Base-by-base conservation (phyloP, 2,888 invertebrate genomes). In the Pterostichus madidus region DNA sequence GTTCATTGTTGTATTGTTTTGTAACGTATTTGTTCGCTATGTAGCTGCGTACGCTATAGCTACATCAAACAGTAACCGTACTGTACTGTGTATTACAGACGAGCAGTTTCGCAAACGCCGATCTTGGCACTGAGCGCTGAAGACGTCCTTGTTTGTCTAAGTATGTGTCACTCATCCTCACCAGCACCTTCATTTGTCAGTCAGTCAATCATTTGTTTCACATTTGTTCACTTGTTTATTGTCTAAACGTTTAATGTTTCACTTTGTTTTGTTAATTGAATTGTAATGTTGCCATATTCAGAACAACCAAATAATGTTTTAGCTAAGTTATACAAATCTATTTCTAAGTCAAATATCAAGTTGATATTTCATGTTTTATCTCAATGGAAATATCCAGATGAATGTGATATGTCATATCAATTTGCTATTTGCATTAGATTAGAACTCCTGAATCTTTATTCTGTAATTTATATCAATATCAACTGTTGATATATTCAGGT, bases 61-160 rank as follows among this genome's bases (percentile, higher is more conserved):
- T 53, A 31, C 32, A 53, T 8, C 56, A 11, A 68, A 15, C 31
- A 56, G 81, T 81, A 81, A 75, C 31, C 13, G 75, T 46, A 79
- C 39, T 39, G 44, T 46, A 80, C 80, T 80, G 64, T 77, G 52
- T 83, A 83, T 83, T 83, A 59, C 83, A 83, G 83, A 83, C 52
- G 53, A 52, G 80, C 71, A 71, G 49, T 77, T 77, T 61, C 83
- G 83, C 61, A 59, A 83, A 53, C 83, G 83, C 64, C 76, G 83
- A 17, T 83, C 83, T 17, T 64, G 83, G 83, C 83, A 83, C 83
- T 83, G 83, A 83, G 56, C 83, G 77, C 64, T 39, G 75, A 75
- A 46, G 83, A 83, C 75, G 75, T 64, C 73, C 59, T 82, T 82
- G 53, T 64, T 68, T 83, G 77, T 83, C 76, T 83, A 83, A 83